Evolutionary conservation across 2,797 vertebrate species (phyloP), one percentile per base, ranked within the genome.

Genomic region (Pangasius djambal): DNA sequence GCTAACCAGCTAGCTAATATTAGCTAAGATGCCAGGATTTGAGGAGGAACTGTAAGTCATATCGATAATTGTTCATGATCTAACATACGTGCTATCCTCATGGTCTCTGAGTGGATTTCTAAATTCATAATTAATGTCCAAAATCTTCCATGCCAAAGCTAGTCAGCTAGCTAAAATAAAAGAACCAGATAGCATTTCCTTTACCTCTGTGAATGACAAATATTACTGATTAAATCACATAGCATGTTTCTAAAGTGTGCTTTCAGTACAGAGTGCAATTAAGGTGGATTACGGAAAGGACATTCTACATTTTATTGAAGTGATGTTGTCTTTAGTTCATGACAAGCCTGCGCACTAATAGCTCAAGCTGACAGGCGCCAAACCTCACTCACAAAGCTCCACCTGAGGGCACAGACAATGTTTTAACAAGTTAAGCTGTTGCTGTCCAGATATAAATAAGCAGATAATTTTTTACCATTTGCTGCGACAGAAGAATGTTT

Each of bases 351-450:
- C 10, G 37, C 57, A 77, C 72, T 85, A 37, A 88, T 31, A 78
- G 31, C 31, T 52, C 31, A 50, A 78, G 87, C 87, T 85, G 59
- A 85, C 48, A 52, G 72, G 67, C 22, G 31, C 72, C 87, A 65
- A 59, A 88, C 82, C n/a, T 61, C 28, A 20, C 67, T 74, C 57
- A 63, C 55, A 88, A 84, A 61, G 40, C 69, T 48, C 6, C 31
- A 34, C 81, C 87, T 48, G 69, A 88, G 81, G 87, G 82, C 48
- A 85, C 7, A 65, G 55, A 18, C 57, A 78, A 22, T 77, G 82
- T 88, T 85, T 72, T 88, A 88, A 85, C 87, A 88, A 74, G 87
- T 84, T 75, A 74, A 83, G 79, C 34, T 61, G 3, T 85, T 67
- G 59, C 82, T 75, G 72, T 67, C 69, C 87, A 77, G 72, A 78